A percentile compares a stretch with the other conserved stretches of the same genome.
These are phyloP conservation scores for Propithecus deckenii DNA, from an alignment of 2,797 vertebrate species.

Conservation along the genomic window DNA sequence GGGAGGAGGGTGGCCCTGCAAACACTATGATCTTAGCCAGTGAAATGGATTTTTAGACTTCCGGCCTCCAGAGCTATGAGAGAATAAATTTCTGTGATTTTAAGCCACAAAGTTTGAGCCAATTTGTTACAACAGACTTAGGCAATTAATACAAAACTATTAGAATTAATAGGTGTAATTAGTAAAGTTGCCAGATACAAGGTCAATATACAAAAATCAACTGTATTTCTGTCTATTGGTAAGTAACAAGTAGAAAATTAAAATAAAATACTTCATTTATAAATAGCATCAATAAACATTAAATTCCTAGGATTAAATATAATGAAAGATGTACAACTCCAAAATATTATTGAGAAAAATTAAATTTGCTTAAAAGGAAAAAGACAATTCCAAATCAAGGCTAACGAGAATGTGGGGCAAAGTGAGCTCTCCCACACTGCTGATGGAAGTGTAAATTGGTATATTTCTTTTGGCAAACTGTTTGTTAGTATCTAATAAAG, in stretches of 20 bases:
- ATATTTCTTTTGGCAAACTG: slow-evolving; percentile 1
- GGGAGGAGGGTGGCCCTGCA: not conserved
- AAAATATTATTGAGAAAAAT: not conserved
- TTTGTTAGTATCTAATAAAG: slow-evolving; percentile 29
- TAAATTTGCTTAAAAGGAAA: not conserved
- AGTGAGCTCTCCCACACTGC: not conserved
- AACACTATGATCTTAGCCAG: not conserved
- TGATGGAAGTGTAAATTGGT: not conserved
- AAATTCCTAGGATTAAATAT: not conserved
- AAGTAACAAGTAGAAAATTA: slow-evolving; percentile 18
- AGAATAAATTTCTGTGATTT: not conserved
- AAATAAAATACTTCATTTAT: slow-evolving; percentile 28
- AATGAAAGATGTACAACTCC: not conserved
- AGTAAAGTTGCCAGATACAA: not conserved
- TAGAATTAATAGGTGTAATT: not conserved
- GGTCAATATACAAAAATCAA: not conserved
- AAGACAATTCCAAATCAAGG: not conserved
- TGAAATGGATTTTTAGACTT: not conserved
- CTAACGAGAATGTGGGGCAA: not conserved
- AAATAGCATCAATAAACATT: slow-evolving; percentile 8
- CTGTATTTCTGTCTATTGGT: not conserved
- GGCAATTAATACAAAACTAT: not conserved
- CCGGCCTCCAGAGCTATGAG: not conserved
- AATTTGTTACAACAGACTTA: not conserved
- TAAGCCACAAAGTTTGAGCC: not conserved